A percentile compares a stretch with the other conserved stretches of the same genome.
Evolutionary conservation across 92 coral and sea anemone genomes (phyloP).

Genomic region (Chrysogorgia sp.): DNA sequence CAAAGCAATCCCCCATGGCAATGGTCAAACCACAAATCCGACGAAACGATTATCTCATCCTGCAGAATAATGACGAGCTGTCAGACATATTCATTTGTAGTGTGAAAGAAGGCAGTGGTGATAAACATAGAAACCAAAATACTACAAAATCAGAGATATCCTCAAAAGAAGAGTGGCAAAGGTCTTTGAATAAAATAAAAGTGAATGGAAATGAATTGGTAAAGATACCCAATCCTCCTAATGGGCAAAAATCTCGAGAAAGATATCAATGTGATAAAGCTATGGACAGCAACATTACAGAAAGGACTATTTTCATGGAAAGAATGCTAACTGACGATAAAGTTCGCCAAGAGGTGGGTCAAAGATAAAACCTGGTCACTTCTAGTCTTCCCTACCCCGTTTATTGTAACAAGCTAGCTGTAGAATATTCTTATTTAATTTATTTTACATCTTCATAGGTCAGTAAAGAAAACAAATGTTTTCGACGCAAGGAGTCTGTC

Average conservation of each 20-base stretch:
- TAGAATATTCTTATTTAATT: background rate
- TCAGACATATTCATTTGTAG: conserved; percentile 14
- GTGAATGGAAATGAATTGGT: background rate
- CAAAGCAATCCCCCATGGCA: conserved; percentile 84
- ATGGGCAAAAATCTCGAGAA: background rate
- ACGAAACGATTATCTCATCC: background rate
- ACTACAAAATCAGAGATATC: no score
- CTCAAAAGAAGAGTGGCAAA: background rate
- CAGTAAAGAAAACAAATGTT: background rate
- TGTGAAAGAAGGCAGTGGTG: background rate
- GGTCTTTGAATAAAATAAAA: background rate
- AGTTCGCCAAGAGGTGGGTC: no score
- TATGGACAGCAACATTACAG: no score
- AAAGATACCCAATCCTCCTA: background rate
- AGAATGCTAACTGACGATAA: no score
- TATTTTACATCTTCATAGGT: background rate
- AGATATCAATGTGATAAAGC: background rate
- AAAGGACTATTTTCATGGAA: no score
- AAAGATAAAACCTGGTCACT: no score
- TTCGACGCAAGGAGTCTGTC: conserved; percentile 28
- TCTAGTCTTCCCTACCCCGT: no score
- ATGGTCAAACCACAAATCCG: conserved; percentile 83
- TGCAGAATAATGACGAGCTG: conserved; percentile 10
- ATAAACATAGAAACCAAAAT: background rate
- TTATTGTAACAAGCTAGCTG: no score